Conservation (phyloP, 2,113 vertebrate species). For the Sigmodon hispidus region DNA sequence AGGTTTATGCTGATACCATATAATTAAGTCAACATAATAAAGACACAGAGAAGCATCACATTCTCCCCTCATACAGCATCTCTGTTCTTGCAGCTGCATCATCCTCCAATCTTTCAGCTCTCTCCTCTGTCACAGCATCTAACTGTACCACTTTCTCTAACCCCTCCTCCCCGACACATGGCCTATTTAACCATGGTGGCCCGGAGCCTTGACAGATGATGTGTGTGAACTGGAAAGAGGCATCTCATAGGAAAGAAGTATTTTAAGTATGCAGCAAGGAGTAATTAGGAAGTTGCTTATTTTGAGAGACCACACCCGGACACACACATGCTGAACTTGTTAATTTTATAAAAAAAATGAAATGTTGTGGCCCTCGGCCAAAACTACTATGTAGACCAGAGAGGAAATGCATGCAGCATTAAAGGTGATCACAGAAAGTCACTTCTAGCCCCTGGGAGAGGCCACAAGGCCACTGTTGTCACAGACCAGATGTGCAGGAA, state of each 20-base stretch:
- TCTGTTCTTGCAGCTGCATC: background rate
- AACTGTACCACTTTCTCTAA: background rate
- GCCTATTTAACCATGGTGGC: background rate
- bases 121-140: background rate
- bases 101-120: background rate
- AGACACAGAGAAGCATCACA: background rate
- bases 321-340: background rate
- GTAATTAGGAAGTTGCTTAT: background rate
- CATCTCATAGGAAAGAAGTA: background rate
- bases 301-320: background rate
- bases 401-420: background rate
- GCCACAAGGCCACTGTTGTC: slow-evolving; percentile 54
- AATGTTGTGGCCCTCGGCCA: slow-evolving; percentile 4
- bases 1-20: background rate
- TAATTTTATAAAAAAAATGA: slow-evolving; percentile 47
- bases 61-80: background rate
- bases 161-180: background rate
- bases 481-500: slow-evolving; percentile 71
- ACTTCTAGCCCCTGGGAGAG: background rate
- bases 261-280: background rate
- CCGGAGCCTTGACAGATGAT: background rate
- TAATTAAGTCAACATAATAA: background rate
- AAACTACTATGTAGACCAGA: background rate
- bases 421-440: slow-evolving; percentile 31
- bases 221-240: background rate